Evolutionary conservation across 2,113 vertebrate species (phyloP).

Genomic region (Callopanchax toddi): DNA sequence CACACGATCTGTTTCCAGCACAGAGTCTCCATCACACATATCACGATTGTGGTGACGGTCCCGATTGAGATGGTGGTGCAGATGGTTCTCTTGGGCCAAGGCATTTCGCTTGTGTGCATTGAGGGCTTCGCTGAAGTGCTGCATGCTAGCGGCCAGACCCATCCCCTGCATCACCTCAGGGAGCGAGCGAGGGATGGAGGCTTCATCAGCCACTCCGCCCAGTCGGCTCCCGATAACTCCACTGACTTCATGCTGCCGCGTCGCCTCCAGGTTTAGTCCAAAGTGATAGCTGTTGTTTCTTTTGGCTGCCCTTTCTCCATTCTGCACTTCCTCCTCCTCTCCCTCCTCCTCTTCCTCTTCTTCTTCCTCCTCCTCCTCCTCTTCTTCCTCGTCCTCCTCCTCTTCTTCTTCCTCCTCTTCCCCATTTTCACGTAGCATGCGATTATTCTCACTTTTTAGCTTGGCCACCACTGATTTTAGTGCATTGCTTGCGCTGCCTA

Average conservation of each 20-base stretch:
- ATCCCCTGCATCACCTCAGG: conserved; percentile 98
- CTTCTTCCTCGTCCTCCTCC: conserved; percentile 95
- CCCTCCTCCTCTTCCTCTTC: conserved; percentile 92
- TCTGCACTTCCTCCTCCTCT: conserved; percentile 88
- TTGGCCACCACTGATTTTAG: conserved; percentile 98
- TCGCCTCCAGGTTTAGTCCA: conserved; percentile 90
- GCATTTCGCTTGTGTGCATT: conserved; percentile 94
- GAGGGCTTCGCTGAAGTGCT: conserved; percentile 98
- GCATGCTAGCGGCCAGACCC: conserved; percentile 97
- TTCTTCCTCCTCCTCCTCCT: conserved; percentile 95
- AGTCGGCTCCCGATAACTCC: conserved; percentile 72
- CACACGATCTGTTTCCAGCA: conserved; percentile 91
- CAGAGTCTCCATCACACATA: conserved; percentile 93
- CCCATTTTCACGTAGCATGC: conserved; percentile 91
- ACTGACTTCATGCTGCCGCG: conserved; percentile 94
- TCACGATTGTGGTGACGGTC: conserved; percentile 80
- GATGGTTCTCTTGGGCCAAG: conserved; percentile 89
- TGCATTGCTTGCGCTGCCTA: conserved; percentile 95
- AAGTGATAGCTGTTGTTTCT: conserved; percentile 91
- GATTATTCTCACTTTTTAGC: conserved; percentile 92
- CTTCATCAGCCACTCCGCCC: conserved; percentile 78
- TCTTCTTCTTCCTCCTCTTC: conserved; percentile 96
- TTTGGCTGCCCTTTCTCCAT: conserved; percentile 86
- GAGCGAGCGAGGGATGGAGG: conserved; percentile 85
- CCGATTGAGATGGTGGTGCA: conserved; percentile 78